Evolutionary conservation across 1,140 invertebrate genomes (phyloP), one percentile per base, ranked within the genome.

Genomic region (Drosophila oshimai): DNA sequence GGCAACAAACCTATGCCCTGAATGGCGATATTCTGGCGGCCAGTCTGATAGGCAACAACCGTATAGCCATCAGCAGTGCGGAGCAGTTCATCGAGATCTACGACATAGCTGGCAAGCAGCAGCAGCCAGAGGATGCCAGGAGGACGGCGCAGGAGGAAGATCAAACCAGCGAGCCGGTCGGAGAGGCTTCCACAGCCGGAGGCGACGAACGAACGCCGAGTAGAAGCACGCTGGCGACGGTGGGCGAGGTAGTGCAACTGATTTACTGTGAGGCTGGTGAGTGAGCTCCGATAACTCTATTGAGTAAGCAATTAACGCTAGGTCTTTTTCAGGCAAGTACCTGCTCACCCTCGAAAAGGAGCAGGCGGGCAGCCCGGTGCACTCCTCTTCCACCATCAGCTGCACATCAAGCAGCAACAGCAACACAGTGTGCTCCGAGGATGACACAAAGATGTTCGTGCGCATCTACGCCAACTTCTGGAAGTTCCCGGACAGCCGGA

Each of bases 61-160:
- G 86, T 15, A 90, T 90, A 49, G 89, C 89, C 29, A 81, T 90
- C 17, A 90, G 89, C 51, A 90, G 89, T 54, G 89, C 89, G 6
- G 89, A 90, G 44, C 89, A 89, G 54, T 90, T 90, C 36, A 90
- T 90, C 4, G 89, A 90, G 55, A 90, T 90, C 39, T 90, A 90
- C 49, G 89, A 90, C 45, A 86, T 90, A 31, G 86, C 67, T 20
- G 86, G 78, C 2, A 90, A 90, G 41, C 84, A 61, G 28, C 29
- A 49, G n/a, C 49, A 39, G 6, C n/a, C 29, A 20, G 55, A 55
- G 36, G 72, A 81, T 10, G 26, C 17, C 7, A 36, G 20, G 22
- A 36, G 36, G 15, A 10, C 10, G 31, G 42, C 34, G 6, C 7
- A 49, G 7, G 50, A 68, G 5, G 65, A 64, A 5, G 57, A 41